Percentiles rank a stretch among this genome's conserved stretches.
Conservation (phyloP, 1,140 invertebrate genomes). For the Diuraphis noxia region DNA sequence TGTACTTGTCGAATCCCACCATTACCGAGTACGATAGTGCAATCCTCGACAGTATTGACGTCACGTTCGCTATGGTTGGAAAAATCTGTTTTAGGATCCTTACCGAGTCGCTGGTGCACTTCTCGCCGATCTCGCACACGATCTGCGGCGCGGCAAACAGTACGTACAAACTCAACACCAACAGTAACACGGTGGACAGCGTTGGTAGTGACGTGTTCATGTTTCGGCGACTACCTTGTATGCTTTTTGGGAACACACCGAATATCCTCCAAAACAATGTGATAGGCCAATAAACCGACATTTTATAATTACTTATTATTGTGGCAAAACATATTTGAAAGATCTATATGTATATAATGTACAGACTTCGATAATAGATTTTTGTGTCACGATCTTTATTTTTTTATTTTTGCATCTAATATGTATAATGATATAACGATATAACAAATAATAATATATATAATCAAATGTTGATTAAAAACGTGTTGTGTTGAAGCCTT, state of each 20-base stretch:
- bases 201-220: not conserved
- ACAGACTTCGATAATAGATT: not conserved
- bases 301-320: not conserved
- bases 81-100: not conserved
- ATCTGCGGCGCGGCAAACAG: not conserved
- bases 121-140: not conserved
- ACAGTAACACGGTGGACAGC: not conserved
- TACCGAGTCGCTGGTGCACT: not conserved
- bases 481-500: too few species aligned
- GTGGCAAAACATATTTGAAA: not conserved
- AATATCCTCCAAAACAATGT: not conserved
- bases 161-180: not conserved
- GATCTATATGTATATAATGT: not conserved
- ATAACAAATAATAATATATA: not conserved
- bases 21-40: not conserved
- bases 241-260: not conserved
- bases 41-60: not conserved
- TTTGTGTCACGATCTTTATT: not conserved
- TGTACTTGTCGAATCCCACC: not conserved
- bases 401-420: not conserved
- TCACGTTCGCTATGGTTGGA: not conserved
- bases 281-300: not conserved
- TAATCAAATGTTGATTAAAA: too few species aligned
- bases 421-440: not conserved
- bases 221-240: not conserved